Percentiles rank a stretch among this genome's conserved stretches.
Evolutionary conservation across 2,113 vertebrate genomes (phyloP).

Genomic region (Syngnathoides biaculeatus): DNA sequence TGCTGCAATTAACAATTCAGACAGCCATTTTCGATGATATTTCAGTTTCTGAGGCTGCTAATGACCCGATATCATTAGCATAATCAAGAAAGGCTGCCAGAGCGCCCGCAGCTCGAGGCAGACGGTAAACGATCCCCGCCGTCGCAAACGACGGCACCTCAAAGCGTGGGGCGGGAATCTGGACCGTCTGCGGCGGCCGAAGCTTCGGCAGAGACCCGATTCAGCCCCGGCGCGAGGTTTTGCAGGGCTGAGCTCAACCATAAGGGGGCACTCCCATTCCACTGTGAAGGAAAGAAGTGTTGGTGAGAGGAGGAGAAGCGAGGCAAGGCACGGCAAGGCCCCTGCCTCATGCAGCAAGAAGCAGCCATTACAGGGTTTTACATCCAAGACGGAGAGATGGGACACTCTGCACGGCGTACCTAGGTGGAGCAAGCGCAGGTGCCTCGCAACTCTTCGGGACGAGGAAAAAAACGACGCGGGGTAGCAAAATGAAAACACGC

Average conservation of each 20-base stretch:
- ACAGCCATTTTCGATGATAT: slow-evolving; percentile 20
- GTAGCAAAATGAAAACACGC: background rate
- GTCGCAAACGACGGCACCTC: slow-evolving; percentile 12
- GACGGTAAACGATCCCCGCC: slow-evolving; percentile 3
- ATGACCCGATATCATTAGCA: slow-evolving; percentile 10
- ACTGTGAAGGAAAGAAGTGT: slow-evolving; percentile 56
- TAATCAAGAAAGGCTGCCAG: background rate
- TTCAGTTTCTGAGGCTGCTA: slow-evolving; percentile 23
- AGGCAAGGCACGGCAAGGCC: slow-evolving; percentile 46
- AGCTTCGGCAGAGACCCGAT: slow-evolving; percentile 17
- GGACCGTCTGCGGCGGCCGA: background rate
- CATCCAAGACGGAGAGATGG: slow-evolving; percentile 26
- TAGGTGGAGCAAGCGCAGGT: background rate
- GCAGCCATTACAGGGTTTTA: slow-evolving; percentile 66
- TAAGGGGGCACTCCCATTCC: slow-evolving; percentile 75
- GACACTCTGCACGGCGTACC: slow-evolving; percentile 6
- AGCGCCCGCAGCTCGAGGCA: background rate
- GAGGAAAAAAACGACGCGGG: background rate
- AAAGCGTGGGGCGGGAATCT: background rate
- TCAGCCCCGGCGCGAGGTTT: slow-evolving; percentile 35
- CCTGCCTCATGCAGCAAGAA: slow-evolving; percentile 60
- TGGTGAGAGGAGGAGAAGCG: slow-evolving; percentile 59
- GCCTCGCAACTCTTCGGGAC: background rate
- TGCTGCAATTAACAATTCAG: slow-evolving; percentile 18
- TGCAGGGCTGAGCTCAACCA: slow-evolving; percentile 70